phyloP scores from a whole-genome alignment of 2,797 vertebrate genomes.

The Diplodus sargus region DNA sequence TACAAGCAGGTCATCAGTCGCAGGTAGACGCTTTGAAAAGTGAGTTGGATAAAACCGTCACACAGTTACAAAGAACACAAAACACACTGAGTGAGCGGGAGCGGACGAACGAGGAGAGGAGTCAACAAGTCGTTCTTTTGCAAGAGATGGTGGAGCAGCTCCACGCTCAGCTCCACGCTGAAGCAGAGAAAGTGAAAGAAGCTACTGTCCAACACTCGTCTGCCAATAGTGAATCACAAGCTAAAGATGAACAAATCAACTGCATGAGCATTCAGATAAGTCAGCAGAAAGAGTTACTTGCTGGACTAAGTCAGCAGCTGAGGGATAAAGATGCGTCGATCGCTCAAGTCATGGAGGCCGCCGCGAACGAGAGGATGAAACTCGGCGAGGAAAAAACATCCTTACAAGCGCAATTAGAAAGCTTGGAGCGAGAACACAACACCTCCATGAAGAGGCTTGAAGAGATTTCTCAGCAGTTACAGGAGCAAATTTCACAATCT shows the following conservation, averaged over 20 bases:
- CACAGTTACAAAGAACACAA: slow-evolving; percentile 67
- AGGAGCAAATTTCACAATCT: slow-evolving; percentile 70
- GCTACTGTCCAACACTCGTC: slow-evolving; percentile 64
- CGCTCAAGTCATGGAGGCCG: slow-evolving; percentile 84
- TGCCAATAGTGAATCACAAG: slow-evolving; percentile 71
- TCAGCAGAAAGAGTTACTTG: slow-evolving; percentile 89
- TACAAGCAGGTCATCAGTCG: slow-evolving; percentile 69
- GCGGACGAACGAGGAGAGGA: slow-evolving; percentile 63
- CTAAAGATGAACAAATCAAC: slow-evolving; percentile 81
- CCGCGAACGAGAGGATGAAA: slow-evolving; percentile 87
- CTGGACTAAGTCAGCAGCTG: slow-evolving; percentile 87
- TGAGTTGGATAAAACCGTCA: slow-evolving; percentile 68
- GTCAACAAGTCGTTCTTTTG: slow-evolving; percentile 67
- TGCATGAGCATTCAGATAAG: slow-evolving; percentile 84
- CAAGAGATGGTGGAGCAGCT: slow-evolving; percentile 75
- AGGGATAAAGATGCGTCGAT: slow-evolving; percentile 87
- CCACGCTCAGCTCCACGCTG: slow-evolving; percentile 66
- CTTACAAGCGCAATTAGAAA: slow-evolving; percentile 78
- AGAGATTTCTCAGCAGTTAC: slow-evolving; percentile 72
- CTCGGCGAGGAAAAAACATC: slow-evolving; percentile 80
- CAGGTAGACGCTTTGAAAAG: slow-evolving; percentile 74
- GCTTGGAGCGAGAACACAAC: slow-evolving; percentile 63
- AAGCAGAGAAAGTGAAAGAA: slow-evolving; percentile 66
- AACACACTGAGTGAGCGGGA: slow-evolving; percentile 71
- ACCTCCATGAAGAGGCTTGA: slow-evolving; percentile 64